phyloP scores from a whole-genome alignment of 2,888 invertebrate species.

The Mamestra brassicae region DNA sequence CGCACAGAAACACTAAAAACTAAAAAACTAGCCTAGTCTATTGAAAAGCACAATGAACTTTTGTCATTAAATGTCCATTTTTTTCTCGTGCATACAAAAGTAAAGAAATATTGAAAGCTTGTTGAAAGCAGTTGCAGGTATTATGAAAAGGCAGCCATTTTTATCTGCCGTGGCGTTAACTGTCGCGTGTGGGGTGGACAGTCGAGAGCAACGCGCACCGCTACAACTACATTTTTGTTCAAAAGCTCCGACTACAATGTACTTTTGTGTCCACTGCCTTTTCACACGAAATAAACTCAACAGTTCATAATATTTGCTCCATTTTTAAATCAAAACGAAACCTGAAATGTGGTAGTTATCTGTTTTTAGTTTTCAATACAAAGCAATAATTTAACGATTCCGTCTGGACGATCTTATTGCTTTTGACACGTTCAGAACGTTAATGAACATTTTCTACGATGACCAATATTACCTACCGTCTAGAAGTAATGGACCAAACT shows the following conservation, averaged over 20 bases:
- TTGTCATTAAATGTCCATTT: conserved; percentile 29
- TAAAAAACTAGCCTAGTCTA: too few relatives aligned
- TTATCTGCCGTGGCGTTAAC: conserved; percentile 33
- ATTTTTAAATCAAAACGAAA: conserved; percentile 22
- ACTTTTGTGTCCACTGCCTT: conserved; percentile 31
- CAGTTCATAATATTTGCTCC: conserved; percentile 11
- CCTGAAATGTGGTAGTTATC: conserved; percentile 23
- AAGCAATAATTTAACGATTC: conserved; percentile 29
- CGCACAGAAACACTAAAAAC: too few relatives aligned
- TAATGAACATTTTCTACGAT: conserved; percentile 45
- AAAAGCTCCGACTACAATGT: conserved; percentile 39
- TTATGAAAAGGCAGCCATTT: conserved; percentile 38
- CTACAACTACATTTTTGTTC: conserved; percentile 22
- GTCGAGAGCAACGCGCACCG: conserved; percentile 11
- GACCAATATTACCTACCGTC: conserved; percentile 39
- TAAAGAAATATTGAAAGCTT: conserved; percentile 31
- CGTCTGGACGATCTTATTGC: conserved; percentile 55
- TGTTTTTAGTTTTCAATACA: conserved; percentile 42
- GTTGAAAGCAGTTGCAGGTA: conserved; percentile 31
- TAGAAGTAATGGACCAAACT: conserved; percentile 45
- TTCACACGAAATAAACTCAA: conserved; percentile 16
- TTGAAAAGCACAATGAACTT: conserved; percentile 12
- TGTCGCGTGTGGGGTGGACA: conserved; percentile 28
- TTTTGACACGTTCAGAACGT: conserved; percentile 30
- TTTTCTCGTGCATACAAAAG: not conserved